Evolutionary conservation across 1,140 invertebrate species (phyloP).

Genomic region (Caerostris extrusa): DNA sequence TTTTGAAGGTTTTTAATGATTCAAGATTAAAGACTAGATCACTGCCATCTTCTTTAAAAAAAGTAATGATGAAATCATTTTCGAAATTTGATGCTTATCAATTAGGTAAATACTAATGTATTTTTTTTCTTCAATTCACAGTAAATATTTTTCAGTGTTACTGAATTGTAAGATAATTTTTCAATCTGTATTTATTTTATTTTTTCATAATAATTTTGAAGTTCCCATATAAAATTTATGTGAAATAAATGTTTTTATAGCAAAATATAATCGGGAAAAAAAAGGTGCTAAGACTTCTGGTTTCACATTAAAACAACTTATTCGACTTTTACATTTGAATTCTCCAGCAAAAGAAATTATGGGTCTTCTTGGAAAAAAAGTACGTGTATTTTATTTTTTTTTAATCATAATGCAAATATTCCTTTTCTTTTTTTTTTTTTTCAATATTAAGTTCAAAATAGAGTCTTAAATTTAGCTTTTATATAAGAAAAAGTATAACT

Average conservation of each 20-base stretch:
- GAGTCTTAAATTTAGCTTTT: neutral
- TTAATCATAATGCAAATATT: neutral
- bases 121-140: neutral
- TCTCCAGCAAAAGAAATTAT: slow-evolving; percentile 82
- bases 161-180: neutral
- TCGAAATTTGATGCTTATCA: slow-evolving; percentile 83
- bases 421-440: neutral
- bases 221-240: neutral
- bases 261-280: slow-evolving; percentile 81
- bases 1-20: slow-evolving; percentile 24
- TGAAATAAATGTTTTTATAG: slow-evolving; percentile 78
- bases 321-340: slow-evolving; percentile 82
- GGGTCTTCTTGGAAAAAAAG: slow-evolving; percentile 82
- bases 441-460: neutral
- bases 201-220: neutral
- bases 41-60: slow-evolving; percentile 81
- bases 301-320: slow-evolving; percentile 81
- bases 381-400: slow-evolving; percentile 71
- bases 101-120: slow-evolving; percentile 80
- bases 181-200: neutral
- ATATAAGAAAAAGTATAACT: neutral
- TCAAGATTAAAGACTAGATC: neutral
- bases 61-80: slow-evolving; percentile 82
- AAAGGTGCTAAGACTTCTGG: neutral
- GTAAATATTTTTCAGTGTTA: neutral